Conservation (phyloP, 2,797 vertebrate genomes). For the Cyprinella venusta region DNA sequence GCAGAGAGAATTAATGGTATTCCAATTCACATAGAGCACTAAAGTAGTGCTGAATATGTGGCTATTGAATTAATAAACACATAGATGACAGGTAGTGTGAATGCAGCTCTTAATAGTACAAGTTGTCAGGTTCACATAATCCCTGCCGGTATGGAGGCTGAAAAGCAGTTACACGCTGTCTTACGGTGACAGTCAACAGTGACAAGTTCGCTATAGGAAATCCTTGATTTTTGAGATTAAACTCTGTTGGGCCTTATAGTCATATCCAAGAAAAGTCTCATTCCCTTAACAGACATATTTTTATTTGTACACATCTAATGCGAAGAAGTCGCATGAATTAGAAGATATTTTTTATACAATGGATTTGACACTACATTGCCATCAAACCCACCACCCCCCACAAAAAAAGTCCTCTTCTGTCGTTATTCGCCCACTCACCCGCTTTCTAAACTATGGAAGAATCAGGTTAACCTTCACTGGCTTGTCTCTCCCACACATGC, state of each 20-base stretch:
- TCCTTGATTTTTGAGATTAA: slow-evolving; percentile 12
- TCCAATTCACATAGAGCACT: not conserved
- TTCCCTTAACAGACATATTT: not conserved
- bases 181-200: slow-evolving; percentile 16
- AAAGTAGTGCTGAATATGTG: not conserved
- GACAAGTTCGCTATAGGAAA: not conserved
- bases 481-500: slow-evolving; percentile 38
- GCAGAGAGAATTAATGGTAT: not conserved
- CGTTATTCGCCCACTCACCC: slow-evolving; percentile 6
- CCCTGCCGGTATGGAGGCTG: slow-evolving; percentile 1
- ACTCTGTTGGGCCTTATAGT: slow-evolving; percentile 9
- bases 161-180: not conserved
- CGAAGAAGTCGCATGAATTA: not conserved
- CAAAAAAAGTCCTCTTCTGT: slow-evolving; percentile 23
- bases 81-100: not conserved
- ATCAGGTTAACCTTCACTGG: slow-evolving; percentile 40
- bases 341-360: not conserved
- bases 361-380: not conserved
- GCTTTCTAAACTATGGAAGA: not conserved
- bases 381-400: not conserved
- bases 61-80: not conserved
- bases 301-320: slow-evolving; percentile 32
- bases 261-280: not conserved
- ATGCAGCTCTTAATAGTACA: not conserved
- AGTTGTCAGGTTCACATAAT: slow-evolving; percentile 7